Evolutionary conservation across 2,888 invertebrate genomes (phyloP), one percentile per base, ranked within the genome.

Genomic region (Lycocerus yunnanus): DNA sequence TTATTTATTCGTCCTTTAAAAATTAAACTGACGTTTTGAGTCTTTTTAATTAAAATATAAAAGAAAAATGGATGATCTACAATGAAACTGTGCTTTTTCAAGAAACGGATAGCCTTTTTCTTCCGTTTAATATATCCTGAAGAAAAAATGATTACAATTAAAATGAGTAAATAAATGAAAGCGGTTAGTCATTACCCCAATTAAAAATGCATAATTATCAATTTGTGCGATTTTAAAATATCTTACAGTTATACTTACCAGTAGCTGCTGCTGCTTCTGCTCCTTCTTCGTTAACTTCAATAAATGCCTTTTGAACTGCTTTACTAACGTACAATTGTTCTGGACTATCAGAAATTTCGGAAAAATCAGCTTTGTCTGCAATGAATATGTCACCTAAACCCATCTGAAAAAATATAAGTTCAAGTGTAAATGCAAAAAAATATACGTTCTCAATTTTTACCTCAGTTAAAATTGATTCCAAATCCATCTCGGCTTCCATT

Each of bases 231-330:
- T n/a, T 6, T 43, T 43, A 43, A 43, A 66, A 83, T 60, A 15
- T 10, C 15, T 15, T 6, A 2, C n/a, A 63, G n/a, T 16, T 3
- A 1, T 69, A 88, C 90, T 89, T 87, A 94, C 95, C 94, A 71
- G 95, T 95, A 14, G 94, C 95, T 3, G 95, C 94, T 58, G 95
- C 93, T 0, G 95, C 94, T 84, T 95, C 96, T 1, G 94, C 93
- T 0, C 97, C 97, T 83, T 95, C 94, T 84, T 97, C 97, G 84
- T 95, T 94, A 0, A 97, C 94, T 82, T 95, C 94, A 80, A 97
- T 93, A 82, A 93, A 94, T 0, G 95, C 93, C 84, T 96, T 96
- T 83, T 97, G 96, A 0, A 95, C 85, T 2, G 93, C 93, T 83
- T 93, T 91, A 60, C 91, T 91, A 3, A 96, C 92, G 71, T 82